phyloP scores from a whole-genome alignment of 2,113 vertebrate genomes.

The Rhodinocichla rosea region DNA sequence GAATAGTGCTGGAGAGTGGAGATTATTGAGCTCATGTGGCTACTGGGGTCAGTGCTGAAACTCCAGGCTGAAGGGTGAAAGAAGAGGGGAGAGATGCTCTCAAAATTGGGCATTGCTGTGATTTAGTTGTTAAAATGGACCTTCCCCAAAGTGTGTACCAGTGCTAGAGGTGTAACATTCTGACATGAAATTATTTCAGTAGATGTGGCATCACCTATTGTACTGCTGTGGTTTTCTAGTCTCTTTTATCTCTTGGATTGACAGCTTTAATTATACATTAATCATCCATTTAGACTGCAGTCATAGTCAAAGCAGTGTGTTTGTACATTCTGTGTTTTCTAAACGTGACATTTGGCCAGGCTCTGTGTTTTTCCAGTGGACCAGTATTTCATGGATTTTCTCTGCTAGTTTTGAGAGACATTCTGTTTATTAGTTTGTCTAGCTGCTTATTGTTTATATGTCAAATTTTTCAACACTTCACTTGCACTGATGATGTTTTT shows the following conservation, averaged over 20 bases:
- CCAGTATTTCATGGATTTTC: background rate
- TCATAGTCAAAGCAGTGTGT: background rate
- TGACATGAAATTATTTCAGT: background rate
- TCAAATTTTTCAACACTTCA: background rate
- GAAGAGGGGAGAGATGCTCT: background rate
- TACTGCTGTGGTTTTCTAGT: background rate
- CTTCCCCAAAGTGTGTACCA: background rate
- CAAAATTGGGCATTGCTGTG: background rate
- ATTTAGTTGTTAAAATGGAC: background rate
- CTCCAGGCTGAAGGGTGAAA: background rate
- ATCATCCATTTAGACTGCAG: background rate
- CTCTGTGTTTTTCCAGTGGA: background rate
- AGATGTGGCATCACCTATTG: accelerated
- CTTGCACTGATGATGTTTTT: background rate
- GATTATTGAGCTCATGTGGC: background rate
- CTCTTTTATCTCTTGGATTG: background rate
- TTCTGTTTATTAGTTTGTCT: background rate
- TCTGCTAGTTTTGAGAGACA: background rate
- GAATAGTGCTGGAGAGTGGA: background rate
- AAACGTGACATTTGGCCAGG: background rate
- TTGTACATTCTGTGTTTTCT: background rate
- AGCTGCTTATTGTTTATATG: background rate
- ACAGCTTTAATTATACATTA: background rate
- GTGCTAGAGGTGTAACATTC: background rate
- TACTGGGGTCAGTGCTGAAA: background rate